Percentiles rank a stretch among this genome's conserved stretches.
Evolutionary conservation across 2,113 vertebrate genomes (phyloP).

Genomic region (Stegostoma tigrinum): DNA sequence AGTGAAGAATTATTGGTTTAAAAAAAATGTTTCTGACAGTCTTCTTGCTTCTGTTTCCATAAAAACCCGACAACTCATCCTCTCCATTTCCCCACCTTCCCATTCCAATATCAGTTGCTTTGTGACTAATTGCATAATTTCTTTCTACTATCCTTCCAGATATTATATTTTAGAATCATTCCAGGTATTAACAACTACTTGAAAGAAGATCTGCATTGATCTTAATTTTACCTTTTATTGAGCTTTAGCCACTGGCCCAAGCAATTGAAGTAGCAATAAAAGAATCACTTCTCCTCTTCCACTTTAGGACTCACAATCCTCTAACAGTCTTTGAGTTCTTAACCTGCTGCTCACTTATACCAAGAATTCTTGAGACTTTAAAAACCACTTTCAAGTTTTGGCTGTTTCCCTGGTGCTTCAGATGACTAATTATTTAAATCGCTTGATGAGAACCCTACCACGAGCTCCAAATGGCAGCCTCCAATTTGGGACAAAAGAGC

Average conservation of each 20-base stretch:
- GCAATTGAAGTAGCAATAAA: not conserved
- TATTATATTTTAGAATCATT: not conserved
- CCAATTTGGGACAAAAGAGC: not conserved
- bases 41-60: not conserved
- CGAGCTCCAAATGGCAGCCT: not conserved
- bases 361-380: not conserved
- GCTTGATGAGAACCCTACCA: not conserved
- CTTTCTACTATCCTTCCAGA: too few relatives aligned
- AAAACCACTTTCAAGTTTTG: not conserved
- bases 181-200: not conserved
- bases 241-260: not conserved
- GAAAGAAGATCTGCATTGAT: not conserved
- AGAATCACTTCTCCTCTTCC: not conserved
- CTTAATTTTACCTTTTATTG: not conserved
- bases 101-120: not conserved
- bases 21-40: not conserved
- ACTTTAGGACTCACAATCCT: not conserved
- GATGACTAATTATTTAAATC: not conserved
- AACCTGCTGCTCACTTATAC: not conserved
- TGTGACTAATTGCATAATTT: not conserved
- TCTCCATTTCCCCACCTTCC: not conserved
- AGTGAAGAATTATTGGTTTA: not conserved
- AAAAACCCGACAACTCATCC: not conserved
- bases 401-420: not conserved
- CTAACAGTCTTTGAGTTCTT: not conserved